Evolutionary conservation across 2,888 invertebrate species (phyloP).

Genomic region (Melanostoma scalare): DNA sequence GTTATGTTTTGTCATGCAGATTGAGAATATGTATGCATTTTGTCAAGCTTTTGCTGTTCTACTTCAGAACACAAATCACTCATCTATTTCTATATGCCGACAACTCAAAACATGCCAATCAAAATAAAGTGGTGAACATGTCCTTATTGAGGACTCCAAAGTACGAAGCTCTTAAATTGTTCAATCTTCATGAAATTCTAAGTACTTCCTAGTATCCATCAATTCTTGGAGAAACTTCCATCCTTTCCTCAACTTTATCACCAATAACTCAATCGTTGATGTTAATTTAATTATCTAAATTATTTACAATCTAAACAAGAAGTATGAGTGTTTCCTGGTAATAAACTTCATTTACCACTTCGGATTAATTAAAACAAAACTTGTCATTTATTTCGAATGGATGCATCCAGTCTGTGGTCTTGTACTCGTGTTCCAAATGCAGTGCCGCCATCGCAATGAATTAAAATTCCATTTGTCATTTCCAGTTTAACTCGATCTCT

Average conservation of each 20-base stretch:
- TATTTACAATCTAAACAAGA: constrained; percentile 12
- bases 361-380: constrained; percentile 44
- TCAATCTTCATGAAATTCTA: too few relatives aligned
- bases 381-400: constrained; percentile 40
- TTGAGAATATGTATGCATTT: too few relatives aligned
- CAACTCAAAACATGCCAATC: too few relatives aligned
- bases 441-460: constrained; percentile 17
- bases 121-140: too few relatives aligned
- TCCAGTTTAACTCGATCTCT: constrained; percentile 42
- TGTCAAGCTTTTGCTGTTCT: too few relatives aligned
- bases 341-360: constrained; percentile 46
- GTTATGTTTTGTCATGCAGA: too few relatives aligned
- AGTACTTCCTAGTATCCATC: too few relatives aligned
- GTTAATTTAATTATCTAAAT: constrained; percentile 5
- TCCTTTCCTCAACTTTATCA: background rate
- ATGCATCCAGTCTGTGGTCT: constrained; percentile 36
- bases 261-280: background rate
- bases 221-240: background rate
- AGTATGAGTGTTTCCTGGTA: constrained; percentile 33
- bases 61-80: too few relatives aligned
- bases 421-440: background rate
- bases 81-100: too few relatives aligned
- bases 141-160: too few relatives aligned
- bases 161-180: too few relatives aligned
- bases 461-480: constrained; percentile 57